Evolutionary conservation across 2,113 vertebrate genomes (phyloP).

Genomic region (Girardinichthys multiradiatus): DNA sequence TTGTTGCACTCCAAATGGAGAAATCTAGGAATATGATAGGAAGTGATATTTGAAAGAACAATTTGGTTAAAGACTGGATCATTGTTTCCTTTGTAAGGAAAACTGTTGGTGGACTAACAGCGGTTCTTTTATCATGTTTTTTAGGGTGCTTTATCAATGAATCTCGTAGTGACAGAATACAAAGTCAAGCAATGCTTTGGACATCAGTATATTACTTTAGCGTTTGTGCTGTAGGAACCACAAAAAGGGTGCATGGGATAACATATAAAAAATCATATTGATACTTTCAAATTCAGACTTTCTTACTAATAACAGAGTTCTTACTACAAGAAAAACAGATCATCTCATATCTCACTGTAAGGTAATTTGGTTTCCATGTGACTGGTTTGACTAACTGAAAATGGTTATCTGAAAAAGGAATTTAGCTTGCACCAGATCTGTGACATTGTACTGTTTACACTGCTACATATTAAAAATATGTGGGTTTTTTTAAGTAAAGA

Average conservation of each 20-base stretch:
- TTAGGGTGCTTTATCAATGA: background rate
- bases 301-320: background rate
- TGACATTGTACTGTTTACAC: too few relatives aligned
- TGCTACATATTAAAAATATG: too few relatives aligned
- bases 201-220: background rate
- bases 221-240: background rate
- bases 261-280: background rate
- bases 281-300: background rate
- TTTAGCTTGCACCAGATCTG: too few relatives aligned
- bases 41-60: too few relatives aligned
- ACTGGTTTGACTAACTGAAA: background rate
- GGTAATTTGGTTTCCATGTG: background rate
- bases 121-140: background rate
- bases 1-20: too few relatives aligned
- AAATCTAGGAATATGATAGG: too few relatives aligned
- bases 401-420: background rate
- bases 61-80: too few relatives aligned
- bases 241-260: background rate
- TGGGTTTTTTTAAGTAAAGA: too few relatives aligned
- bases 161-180: background rate
- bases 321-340: background rate
- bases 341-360: background rate
- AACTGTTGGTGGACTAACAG: background rate
- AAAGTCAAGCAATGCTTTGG: background rate
- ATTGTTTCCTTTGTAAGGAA: background rate